phyloP scores from a whole-genome alignment of 2,888 invertebrate species.

The Philereme transversata region DNA sequence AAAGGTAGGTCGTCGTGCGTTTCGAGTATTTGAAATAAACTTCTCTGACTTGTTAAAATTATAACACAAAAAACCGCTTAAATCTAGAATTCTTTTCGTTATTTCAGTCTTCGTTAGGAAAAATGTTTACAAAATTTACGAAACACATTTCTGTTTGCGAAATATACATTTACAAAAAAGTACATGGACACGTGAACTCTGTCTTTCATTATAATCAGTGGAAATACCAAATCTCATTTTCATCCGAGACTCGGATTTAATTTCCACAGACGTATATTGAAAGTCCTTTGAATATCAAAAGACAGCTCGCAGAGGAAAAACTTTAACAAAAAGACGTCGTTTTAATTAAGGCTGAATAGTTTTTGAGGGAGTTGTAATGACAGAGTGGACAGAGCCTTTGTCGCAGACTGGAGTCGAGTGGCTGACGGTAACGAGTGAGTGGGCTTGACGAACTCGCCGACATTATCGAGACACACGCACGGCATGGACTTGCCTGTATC shows the following conservation, averaged over 20 bases:
- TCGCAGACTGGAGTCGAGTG: slow-evolving; percentile 12
- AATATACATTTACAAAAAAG: not conserved
- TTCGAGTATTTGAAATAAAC: no score
- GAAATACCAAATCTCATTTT: not conserved
- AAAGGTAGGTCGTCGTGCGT: no score
- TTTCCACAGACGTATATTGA: slow-evolving; percentile 1
- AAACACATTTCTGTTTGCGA: not conserved
- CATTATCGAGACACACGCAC: not conserved
- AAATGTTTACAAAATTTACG: not conserved
- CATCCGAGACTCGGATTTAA: not conserved
- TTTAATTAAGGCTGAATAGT: slow-evolving; percentile 33
- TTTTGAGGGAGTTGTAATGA: slow-evolving; percentile 26
- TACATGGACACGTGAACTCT: not conserved
- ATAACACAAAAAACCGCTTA: not conserved
- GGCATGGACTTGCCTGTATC: not conserved
- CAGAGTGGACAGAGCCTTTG: slow-evolving; percentile 29
- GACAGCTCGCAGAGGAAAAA: slow-evolving; percentile 8
- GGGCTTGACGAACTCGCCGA: slow-evolving; percentile 2
- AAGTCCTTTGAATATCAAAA: slow-evolving; percentile 18
- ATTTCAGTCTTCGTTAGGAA: not conserved
- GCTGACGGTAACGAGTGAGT: slow-evolving; percentile 10
- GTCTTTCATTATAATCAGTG: slow-evolving; percentile 1
- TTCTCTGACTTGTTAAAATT: not conserved
- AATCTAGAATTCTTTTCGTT: not conserved
- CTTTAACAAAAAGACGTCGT: slow-evolving; percentile 19